These are phyloP conservation scores for Drosophila bifasciata DNA, from an alignment of 1,140 invertebrate species.

Conservation along the genomic window DNA sequence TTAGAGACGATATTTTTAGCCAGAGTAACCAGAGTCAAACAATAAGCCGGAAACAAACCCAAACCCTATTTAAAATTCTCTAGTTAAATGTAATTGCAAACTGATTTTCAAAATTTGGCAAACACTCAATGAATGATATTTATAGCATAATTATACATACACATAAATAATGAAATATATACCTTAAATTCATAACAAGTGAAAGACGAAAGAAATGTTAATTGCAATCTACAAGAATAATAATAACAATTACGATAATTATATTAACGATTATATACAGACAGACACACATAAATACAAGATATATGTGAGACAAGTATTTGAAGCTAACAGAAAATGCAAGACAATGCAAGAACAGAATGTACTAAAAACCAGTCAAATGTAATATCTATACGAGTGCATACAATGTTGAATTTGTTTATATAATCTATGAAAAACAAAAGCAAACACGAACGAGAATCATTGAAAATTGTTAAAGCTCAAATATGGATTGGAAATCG, in stretches of 20 bases:
- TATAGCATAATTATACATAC: conserved; percentile 55
- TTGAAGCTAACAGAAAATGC: conserved; percentile 22
- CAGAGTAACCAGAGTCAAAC: conserved; percentile 13
- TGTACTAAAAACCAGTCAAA: conserved; percentile 44
- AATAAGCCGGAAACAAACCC: conserved; percentile 11
- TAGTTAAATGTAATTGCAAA: conserved; percentile 43
- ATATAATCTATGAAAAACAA: conserved; percentile 79
- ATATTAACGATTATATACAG: conserved; percentile 8
- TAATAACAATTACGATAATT: conserved; percentile 15
- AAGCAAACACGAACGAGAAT: conserved; percentile 32
- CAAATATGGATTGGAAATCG: conserved; percentile 45
- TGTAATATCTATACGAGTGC: conserved; percentile 20
- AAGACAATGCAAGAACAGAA: conserved; percentile 8
- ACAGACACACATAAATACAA: no score
- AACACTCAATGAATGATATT: conserved; percentile 26
- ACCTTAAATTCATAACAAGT: conserved; percentile 44
- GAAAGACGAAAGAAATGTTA: conserved; percentile 23
- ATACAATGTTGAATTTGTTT: conserved; percentile 83
- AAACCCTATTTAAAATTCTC: conserved; percentile 35
- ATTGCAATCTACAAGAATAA: conserved; percentile 42
- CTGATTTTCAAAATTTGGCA: conserved; percentile 31
- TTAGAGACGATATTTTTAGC: conserved; percentile 41
- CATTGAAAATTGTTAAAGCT: conserved; percentile 77
- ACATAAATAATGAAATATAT: conserved; percentile 49
- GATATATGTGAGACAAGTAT: conserved; percentile 2